phyloP scores from a whole-genome alignment of 2,113 vertebrate species.

The Macrotis lagotis region DNA sequence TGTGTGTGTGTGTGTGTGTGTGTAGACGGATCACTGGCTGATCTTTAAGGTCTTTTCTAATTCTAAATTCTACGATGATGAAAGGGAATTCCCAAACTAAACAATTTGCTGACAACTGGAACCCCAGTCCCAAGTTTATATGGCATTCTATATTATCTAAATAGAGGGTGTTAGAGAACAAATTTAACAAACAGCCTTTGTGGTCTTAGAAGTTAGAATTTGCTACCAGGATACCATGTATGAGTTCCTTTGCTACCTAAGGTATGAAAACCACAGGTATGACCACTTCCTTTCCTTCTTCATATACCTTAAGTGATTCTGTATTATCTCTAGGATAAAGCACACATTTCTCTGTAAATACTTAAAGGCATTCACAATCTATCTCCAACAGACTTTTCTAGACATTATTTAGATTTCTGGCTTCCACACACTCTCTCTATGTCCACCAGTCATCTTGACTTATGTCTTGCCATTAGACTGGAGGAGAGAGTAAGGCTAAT shows the following conservation, averaged over 20 bases:
- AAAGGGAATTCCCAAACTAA: too few species aligned
- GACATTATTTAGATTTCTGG: not conserved
- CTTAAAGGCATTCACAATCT: not conserved
- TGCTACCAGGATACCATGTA: not conserved
- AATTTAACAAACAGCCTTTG: not conserved
- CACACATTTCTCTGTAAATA: not conserved
- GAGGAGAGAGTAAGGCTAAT: not conserved
- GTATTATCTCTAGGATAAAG: not conserved
- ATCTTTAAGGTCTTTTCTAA: too few species aligned
- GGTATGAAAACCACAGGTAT: not conserved
- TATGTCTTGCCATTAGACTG: too few species aligned
- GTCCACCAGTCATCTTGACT: not conserved
- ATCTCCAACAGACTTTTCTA: not conserved
- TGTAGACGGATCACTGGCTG: too few species aligned
- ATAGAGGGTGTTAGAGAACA: not conserved
- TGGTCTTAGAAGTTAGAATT: not conserved
- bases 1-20: too few species aligned
- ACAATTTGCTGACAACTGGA: too few species aligned
- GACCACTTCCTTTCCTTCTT: not conserved
- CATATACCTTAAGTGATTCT: not conserved
- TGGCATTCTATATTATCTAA: not conserved
- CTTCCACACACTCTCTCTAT: not conserved
- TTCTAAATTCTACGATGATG: too few species aligned
- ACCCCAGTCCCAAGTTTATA: not conserved
- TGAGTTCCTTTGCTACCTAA: not conserved